Conservation (phyloP, 2,888 invertebrate species). For the Elegia similella region DNA sequence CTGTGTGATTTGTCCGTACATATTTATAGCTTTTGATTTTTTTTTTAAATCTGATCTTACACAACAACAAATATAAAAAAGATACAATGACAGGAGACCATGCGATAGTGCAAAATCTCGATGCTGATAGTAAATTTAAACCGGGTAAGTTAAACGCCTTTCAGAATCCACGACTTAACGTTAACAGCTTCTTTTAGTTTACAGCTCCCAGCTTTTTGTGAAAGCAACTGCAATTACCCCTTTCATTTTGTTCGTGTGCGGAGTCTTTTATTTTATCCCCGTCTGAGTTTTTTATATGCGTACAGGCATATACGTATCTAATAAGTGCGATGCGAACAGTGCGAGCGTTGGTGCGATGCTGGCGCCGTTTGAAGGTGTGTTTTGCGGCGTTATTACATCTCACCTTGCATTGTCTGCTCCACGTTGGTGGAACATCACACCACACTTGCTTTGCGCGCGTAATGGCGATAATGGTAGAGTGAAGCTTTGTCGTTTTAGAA, state of each 20-base stretch:
- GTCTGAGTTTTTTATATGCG: conserved; percentile 54
- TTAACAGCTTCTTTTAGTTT: conserved; percentile 66
- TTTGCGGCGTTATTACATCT: conserved; percentile 44
- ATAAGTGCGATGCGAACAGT: conserved; percentile 32
- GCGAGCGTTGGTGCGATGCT: background rate
- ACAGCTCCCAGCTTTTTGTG: conserved; percentile 59
- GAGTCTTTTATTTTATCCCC: conserved; percentile 66
- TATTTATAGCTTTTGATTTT: too few species aligned
- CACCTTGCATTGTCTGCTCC: conserved; percentile 47
- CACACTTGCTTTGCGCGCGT: conserved; percentile 53
- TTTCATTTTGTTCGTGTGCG: conserved; percentile 58
- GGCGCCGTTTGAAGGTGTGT: conserved; percentile 14
- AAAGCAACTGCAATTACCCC: conserved; percentile 65
- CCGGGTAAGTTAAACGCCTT: conserved; percentile 42
- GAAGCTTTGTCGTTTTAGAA: conserved; percentile 28
- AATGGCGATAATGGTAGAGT: conserved; percentile 30
- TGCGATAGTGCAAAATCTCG: too few species aligned
- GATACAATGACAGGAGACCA: too few species aligned
- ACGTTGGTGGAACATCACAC: conserved; percentile 45
- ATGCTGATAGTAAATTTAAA: too few species aligned
- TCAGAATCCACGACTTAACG: conserved; percentile 51
- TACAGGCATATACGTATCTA: conserved; percentile 52
- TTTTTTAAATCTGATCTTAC: too few species aligned
- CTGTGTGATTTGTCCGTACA: too few species aligned
- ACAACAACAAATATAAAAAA: too few species aligned